Evolutionary conservation across 2,888 invertebrate species (phyloP), one percentile per base, ranked within the genome.

Genomic region (Junonia oenone): DNA sequence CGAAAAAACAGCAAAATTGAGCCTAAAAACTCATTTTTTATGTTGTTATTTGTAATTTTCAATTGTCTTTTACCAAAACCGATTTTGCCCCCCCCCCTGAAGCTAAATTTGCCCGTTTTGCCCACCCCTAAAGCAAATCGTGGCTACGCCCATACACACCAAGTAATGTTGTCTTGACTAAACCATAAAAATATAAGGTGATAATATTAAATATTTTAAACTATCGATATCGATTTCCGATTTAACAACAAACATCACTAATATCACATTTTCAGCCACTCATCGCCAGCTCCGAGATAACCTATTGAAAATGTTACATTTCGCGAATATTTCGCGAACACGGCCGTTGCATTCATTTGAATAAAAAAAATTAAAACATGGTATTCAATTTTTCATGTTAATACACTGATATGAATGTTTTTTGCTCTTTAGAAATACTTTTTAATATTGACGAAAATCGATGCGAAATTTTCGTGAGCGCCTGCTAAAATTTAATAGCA

Each of bases 281-380:
- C 66, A 55, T 61, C 63, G 63, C 55, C 53, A 19, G 38, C 38
- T 63, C 58, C 56, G 61, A 68, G 68, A 69, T 66, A 60, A 63
- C 51, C 62, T 56, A 64, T 65, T 69, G 62, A 63, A 68, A 66
- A 66, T 68, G 51, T 52, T 55, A 68, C 64, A 62, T 63, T 43
- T 22, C 26, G 43, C 22, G 43, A 43, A 43, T 43, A 43, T 43
- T 43, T 43, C 6, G 13, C 43, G 43, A 43, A 26, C 26, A 43
- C 43, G 43, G 13, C 22, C 26, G 43, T 26, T 43, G 43, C 43
- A 43, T 43, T 43, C 43, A 43, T 26, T 37, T 37, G 14, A 11
- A 22, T 26, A 43, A 43, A 43, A 54, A 49, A 50, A 49, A 43
- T 49, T 43, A 49, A 55, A 48, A 45, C 49, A 35, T 19, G 13